A percentile compares a stretch with the other conserved stretches of the same genome.
These are phyloP conservation scores for Boloria euphrosyne DNA, from an alignment of 2,888 invertebrate species.

Conservation along the genomic window DNA sequence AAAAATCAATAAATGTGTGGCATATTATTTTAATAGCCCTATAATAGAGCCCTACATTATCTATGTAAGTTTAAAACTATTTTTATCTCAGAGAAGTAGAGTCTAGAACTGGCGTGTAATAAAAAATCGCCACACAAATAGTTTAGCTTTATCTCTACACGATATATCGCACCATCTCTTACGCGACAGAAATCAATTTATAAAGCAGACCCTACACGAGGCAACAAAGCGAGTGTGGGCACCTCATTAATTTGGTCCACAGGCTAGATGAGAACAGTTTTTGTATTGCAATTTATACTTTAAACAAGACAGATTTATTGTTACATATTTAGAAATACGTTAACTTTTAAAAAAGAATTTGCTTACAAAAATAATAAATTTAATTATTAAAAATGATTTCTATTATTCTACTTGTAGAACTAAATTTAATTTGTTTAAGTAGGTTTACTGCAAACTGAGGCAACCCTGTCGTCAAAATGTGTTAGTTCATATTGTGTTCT, in stretches of 20 bases:
- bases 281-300: slow-evolving; percentile 7
- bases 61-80: too few species aligned
- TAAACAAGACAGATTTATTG: neutral
- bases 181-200: slow-evolving; percentile 39
- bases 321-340: neutral
- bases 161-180: slow-evolving; percentile 37
- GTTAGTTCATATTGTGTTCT: too few species aligned
- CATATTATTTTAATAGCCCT: too few species aligned
- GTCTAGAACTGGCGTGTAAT: slow-evolving; percentile 3
- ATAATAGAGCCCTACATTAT: too few species aligned
- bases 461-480: too few species aligned
- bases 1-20: too few species aligned
- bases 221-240: slow-evolving; percentile 35
- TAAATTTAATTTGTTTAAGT: too few species aligned
- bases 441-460: too few species aligned
- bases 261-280: slow-evolving; percentile 16
- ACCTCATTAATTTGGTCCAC: slow-evolving; percentile 40
- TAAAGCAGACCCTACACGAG: slow-evolving; percentile 41
- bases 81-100: too few species aligned
- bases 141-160: slow-evolving; percentile 30
- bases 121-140: slow-evolving; percentile 17
- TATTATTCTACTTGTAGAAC: too few species aligned
- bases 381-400: too few species aligned
- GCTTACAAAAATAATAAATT: too few species aligned
- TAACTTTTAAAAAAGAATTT: neutral